Conservation (phyloP, 2,113 vertebrate species). For the Spilogale gracilis region DNA sequence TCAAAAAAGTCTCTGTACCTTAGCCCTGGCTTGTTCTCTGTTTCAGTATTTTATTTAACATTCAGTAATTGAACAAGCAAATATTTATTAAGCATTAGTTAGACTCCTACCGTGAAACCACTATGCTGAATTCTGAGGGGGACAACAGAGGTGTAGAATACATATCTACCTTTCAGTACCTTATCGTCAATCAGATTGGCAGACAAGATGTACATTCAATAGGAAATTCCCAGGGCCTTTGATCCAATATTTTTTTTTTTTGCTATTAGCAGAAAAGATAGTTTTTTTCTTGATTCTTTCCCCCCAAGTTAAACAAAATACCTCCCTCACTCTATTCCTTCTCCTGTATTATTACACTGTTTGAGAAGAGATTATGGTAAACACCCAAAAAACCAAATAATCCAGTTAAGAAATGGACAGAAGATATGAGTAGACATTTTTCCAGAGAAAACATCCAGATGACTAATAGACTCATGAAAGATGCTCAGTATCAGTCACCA, state of each 20-base stretch:
- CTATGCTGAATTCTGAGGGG: not conserved
- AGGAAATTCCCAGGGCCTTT: not conserved
- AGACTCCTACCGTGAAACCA: not conserved
- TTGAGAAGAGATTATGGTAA: not conserved
- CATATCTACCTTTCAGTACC: not conserved
- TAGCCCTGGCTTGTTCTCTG: not conserved
- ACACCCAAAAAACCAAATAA: not conserved
- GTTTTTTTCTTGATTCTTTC: not conserved
- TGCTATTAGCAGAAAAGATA: not conserved
- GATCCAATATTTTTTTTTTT: conserved; percentile 22
- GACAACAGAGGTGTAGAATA: not conserved
- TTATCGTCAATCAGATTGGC: not conserved
- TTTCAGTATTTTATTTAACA: not conserved
- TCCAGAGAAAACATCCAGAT: not conserved
- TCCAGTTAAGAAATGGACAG: not conserved
- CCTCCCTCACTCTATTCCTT: not conserved
- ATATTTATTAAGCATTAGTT: not conserved
- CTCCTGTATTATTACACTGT: not conserved
- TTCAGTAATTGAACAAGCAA: conserved; percentile 35
- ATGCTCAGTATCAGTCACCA: not conserved
- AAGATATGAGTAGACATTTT: not conserved
- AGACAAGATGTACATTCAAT: not conserved
- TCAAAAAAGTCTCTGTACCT: not conserved
- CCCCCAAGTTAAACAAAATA: not conserved
- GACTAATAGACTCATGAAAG: not conserved